Base-by-base conservation (phyloP, 2,797 vertebrate genomes). In the Tarsius wallacei region DNA sequence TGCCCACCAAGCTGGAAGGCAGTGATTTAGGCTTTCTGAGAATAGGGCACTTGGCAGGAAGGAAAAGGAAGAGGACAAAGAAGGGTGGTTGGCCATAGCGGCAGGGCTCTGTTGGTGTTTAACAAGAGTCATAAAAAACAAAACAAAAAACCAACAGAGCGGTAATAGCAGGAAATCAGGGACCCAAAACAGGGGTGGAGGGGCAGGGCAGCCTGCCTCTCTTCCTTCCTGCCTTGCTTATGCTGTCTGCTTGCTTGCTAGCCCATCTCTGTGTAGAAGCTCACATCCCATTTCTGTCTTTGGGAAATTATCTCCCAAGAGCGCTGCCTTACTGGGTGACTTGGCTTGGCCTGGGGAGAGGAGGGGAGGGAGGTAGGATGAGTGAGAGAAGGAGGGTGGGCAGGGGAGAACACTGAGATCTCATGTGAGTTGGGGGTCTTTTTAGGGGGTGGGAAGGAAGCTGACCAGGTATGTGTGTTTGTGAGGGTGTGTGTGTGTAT, bases 271-370 rank as follows among this genome's bases (percentile, higher is more conserved):
- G 98, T 97, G 96, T 96, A 96, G 97, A 98, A 87, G 95, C 63
- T 21, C 13, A 10, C 93, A 78, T 96, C 98, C 98, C 96, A 87
- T 97, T 7, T n/a, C 96, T 98, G 98, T 97, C 97, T 98, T 93
- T 98, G 97, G 98, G 98, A 28, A 21, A 97, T 96, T 98, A 95
- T 98, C 96, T 98, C 98, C 98, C 93, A 96, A 98, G 97, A 64
- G 87, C 98, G 98, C 98, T 99, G 98, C 98, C 98, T 99, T 99
- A 99, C 98, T 97, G 95, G 98, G 98, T 98, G 98, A 98, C 97
- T 98, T 98, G 96, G 96, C 97, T 97, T 97, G 71, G 97, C 97
- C 93, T 31, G 19, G 97, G 97, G 97, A 91, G 96, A 87, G 96
- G 89, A 94, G 92, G 96, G 97, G 0, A 0, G 90, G 86, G 74